These are phyloP conservation scores for Dicrurus megarhynchus DNA, from an alignment of 2,113 vertebrate genomes.

Conservation along the genomic window DNA sequence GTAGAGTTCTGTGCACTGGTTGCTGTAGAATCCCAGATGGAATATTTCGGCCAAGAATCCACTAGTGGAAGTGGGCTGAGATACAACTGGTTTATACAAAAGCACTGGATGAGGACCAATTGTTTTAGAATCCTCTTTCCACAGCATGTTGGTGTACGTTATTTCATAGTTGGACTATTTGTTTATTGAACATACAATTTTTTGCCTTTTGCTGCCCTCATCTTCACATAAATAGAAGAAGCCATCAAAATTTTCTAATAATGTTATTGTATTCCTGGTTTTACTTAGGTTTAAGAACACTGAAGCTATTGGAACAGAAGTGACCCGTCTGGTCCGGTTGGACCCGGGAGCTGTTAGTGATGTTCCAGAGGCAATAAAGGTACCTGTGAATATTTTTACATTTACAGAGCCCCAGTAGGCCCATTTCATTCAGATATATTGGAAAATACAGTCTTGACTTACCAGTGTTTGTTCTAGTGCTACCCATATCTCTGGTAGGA, in stretches of 20 bases:
- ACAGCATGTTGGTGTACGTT: not conserved
- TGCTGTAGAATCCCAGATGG: not conserved
- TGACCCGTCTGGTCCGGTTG: conserved; percentile 91
- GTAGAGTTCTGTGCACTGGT: not conserved
- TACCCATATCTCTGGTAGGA: not conserved
- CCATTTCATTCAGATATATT: not conserved
- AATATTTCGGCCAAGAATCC: conserved; percentile 19
- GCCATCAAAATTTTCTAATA: not conserved
- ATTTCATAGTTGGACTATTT: not conserved
- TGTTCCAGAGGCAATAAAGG: conserved; percentile 94
- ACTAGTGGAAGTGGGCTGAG: not conserved
- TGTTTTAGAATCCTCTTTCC: not conserved
- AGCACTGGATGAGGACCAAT: not conserved
- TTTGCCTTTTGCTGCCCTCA: not conserved
- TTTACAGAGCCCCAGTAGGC: not conserved
- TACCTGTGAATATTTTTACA: not conserved
- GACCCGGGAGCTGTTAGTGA: conserved; percentile 93
- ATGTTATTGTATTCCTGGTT: not conserved
- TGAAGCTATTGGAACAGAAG: conserved; percentile 91
- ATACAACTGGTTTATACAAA: not conserved
- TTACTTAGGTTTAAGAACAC: conserved; percentile 91
- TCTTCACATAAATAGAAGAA: not conserved
- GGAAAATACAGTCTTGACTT: not conserved
- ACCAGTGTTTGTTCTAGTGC: not conserved
- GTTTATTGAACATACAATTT: not conserved